Conservation (phyloP, 2,113 vertebrate genomes). For the Podarcis cretensis region DNA sequence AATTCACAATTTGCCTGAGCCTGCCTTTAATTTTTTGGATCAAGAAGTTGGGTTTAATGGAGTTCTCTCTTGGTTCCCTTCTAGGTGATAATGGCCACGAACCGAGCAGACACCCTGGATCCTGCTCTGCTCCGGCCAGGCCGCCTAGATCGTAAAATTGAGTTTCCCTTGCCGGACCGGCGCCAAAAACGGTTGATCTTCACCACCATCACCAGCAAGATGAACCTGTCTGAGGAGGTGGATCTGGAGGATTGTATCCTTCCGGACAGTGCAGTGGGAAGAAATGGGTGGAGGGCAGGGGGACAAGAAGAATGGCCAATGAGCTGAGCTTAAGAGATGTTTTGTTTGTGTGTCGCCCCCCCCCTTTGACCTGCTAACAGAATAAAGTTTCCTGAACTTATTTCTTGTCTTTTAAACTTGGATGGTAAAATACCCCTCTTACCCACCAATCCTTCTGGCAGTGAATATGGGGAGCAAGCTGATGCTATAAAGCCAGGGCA, state of each 20-base stretch:
- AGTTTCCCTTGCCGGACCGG: conserved; percentile 93
- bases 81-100: conserved; percentile 96
- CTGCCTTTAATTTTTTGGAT: not conserved
- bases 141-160: conserved; percentile 92
- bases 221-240: conserved; percentile 96
- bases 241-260: conserved; percentile 97
- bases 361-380: not conserved
- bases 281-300: not conserved
- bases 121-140: conserved; percentile 90
- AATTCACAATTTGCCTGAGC: not conserved
- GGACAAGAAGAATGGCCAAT: not conserved
- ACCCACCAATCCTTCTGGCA: no score
- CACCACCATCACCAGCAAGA: conserved; percentile 94
- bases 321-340: not conserved
- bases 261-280: no score
- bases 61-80: not conserved
- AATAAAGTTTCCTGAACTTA: not conserved
- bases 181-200: conserved; percentile 93
- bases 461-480: no score
- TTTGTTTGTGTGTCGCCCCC: not conserved
- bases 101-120: conserved; percentile 93
- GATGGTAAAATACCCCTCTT: no score
- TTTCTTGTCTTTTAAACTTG: no score
- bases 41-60: no score
- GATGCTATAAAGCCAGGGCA: no score